Conservation (phyloP, 2,797 vertebrate genomes). For the Podarcis siculus region DNA sequence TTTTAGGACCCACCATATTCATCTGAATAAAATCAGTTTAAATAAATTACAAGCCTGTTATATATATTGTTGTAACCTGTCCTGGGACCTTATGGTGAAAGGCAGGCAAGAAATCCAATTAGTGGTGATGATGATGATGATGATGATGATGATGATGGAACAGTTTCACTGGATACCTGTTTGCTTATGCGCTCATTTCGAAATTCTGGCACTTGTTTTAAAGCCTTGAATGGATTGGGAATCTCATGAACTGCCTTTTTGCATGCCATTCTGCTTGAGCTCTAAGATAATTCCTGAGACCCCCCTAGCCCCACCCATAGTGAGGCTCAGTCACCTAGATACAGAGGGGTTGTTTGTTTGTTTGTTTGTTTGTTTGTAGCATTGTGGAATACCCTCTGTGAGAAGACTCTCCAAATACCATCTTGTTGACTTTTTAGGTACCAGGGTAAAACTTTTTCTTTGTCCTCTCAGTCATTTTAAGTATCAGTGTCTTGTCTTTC, state of each 20-base stretch:
- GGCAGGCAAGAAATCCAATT: too few species aligned
- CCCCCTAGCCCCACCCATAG: too few species aligned
- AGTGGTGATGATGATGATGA: too few species aligned
- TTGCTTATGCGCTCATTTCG: not conserved
- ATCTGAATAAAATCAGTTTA: too few species aligned
- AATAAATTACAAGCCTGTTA: too few species aligned
- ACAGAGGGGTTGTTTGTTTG: too few species aligned
- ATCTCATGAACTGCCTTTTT: not conserved
- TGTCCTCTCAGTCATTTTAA: not conserved
- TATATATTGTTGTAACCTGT: too few species aligned
- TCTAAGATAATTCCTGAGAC: too few species aligned
- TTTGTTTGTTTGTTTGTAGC: not conserved
- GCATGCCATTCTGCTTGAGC: not conserved
- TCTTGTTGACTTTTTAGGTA: not conserved
- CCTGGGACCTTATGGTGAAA: too few species aligned
- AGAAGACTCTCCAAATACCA: too few species aligned
- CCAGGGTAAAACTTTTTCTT: not conserved
- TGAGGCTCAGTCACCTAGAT: too few species aligned
- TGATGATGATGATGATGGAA: not conserved
- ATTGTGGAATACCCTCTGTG: not conserved
- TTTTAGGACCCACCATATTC: too few species aligned
- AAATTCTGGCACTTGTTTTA: not conserved
- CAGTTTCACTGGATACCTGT: not conserved
- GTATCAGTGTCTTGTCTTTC: not conserved
- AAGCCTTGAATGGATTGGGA: not conserved